Base-by-base conservation (phyloP, 2,113 vertebrate genomes). In the Cettia cetti region DNA sequence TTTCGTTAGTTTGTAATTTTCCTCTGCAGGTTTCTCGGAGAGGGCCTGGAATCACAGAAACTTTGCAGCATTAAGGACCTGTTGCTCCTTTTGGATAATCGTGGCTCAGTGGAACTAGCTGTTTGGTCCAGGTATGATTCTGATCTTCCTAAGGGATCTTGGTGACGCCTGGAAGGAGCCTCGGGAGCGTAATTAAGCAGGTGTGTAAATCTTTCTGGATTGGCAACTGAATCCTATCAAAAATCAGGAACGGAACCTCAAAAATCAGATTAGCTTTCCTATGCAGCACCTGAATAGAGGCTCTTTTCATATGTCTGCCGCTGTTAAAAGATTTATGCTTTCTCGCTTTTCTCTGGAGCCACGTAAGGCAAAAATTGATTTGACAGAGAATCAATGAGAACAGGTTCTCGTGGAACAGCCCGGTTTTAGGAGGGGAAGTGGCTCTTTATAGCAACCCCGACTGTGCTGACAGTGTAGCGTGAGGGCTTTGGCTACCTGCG, bases 391-490 rank as follows among this genome's bases (percentile, higher is more conserved):
- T 21, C 44, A 3, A 24, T 13, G 79, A 28, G 49, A 88, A 17
- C 9, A 52, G 64, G 45, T 83, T 66, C 27, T 40, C 3, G 7
- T 30, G 59, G 68, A 65, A n/a, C 47, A 23, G 63, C 49, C 10
- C 2, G 10, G 27, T 20, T 77, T 45, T 49, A 19, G 78, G 52
- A 45, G 53, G 27, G 54, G 40, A 79, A 86, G 47, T 6, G 49
- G 21, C 57, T 87, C 31, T 0, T 12, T 19, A 3, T 0, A 70
- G 52, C 81, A 66, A 35, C 57, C 63, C 17, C 2, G 2, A 5
- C 20, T 1, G 13, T 33, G 69, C 39, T 64, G 15, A 3, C 28
- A 57, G 47, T 0, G 2, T 7, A 8, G 81, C 2, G 0, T 7
- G 45, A 21, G 68, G 33, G 52, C 60, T 65, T 27, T 4, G 81